Base-by-base conservation (phyloP, 35 echinoderm and acorn worm species). In the Amphiura filiformis region DNA sequence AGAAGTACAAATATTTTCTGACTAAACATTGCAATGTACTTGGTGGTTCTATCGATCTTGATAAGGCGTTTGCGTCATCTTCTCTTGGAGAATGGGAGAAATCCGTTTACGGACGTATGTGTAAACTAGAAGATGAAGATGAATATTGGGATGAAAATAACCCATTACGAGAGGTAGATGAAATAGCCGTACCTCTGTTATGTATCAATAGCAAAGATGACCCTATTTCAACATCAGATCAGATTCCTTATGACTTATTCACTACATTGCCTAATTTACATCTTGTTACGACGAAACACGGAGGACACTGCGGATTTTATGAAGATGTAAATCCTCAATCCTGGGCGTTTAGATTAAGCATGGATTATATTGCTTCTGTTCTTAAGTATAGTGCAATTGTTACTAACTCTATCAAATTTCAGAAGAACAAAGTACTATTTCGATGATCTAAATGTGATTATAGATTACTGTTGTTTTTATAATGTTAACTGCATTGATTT, bases 141-240 rank as follows among this genome's bases (percentile, higher is more conserved):
- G 90, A 92, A 39, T 94, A 94, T 75, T 99, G 90, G 89, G 96
- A 99, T 65, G 77, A 93, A 42, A 95, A 99, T 44, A 89, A 99
- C 35, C 93, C 93, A 3, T 61, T 99, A 36, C 57, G 96, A 23
- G 96, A 99, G 34, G 90, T 91, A 57, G 96, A 99, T 76, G 96
- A 99, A 61, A 91, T 99, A 34, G 90, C 93, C 15, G 84, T 94
- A 14, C 96, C 96, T 35, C 37, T 99, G 34, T 83, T 99, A 31
- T 99, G 96, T 78, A 87, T 99, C 9, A 95, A 92, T 77, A 91
- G 91, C 75, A 56, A 92, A 14, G 96, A 99, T 78, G 96, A 99
- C 39, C 96, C 96, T 1, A 76, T 99, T 49, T 85, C 70, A 4
- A 65, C 64, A 32, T 39, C 44, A 65, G 79, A 76, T 32, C 23